Percentiles rank a stretch among this genome's conserved stretches.
Conservation (phyloP, 2,113 vertebrate species). For the Lasiurus borealis region DNA sequence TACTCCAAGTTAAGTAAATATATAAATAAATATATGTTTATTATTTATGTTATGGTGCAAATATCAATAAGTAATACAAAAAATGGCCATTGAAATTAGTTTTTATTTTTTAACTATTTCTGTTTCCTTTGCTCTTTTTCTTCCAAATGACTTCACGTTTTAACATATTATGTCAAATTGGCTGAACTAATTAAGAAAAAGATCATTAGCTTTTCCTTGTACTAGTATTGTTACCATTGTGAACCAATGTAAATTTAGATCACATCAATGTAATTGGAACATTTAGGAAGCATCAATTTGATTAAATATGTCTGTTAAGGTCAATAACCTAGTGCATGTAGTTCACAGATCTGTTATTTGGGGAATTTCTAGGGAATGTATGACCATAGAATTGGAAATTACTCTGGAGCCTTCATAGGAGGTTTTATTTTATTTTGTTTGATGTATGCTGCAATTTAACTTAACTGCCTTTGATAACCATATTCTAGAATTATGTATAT, state of each 20-base stretch:
- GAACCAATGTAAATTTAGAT: conserved; percentile 17
- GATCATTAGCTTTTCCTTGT: neutral
- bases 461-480: neutral
- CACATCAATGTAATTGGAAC: neutral
- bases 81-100: neutral
- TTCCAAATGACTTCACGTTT: neutral
- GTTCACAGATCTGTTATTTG: neutral
- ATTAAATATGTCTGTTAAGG: neutral
- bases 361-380: neutral
- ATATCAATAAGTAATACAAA: neutral
- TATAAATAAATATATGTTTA: neutral
- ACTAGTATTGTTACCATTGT: neutral
- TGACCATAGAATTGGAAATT: neutral
- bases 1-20: neutral
- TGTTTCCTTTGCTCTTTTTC: neutral
- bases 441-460: neutral
- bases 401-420: fast-evolving
- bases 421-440: neutral
- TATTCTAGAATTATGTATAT: neutral
- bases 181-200: neutral
- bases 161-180: neutral
- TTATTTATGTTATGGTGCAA: neutral
- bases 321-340: neutral
- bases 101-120: neutral
- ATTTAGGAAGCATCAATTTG: neutral